Conservation (phyloP, 2,113 vertebrate species). For the Nyctibius bracteatus region DNA sequence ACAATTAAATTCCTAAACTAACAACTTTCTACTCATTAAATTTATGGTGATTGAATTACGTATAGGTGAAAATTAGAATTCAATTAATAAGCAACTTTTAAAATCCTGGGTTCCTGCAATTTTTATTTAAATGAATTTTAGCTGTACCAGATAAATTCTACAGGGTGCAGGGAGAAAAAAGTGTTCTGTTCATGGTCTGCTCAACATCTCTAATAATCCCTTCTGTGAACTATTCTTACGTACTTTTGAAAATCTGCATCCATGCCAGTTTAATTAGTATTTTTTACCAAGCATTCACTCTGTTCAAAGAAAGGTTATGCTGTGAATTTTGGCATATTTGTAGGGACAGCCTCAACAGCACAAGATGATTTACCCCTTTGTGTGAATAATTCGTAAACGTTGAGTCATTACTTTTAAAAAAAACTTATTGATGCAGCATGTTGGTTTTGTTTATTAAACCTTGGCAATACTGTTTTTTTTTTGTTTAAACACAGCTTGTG, state of each 20-base stretch:
- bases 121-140: background rate
- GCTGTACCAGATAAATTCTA: background rate
- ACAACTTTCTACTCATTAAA: background rate
- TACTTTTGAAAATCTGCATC: background rate
- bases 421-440: background rate
- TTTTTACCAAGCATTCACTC: background rate
- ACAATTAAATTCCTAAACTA: background rate
- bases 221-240: background rate
- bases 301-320: background rate
- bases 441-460: background rate
- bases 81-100: background rate
- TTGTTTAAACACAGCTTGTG: background rate
- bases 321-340: background rate
- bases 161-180: background rate
- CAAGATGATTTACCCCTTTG: background rate
- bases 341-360: background rate
- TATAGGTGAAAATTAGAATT: background rate
- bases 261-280: background rate
- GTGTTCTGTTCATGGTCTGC: background rate
- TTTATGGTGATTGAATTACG: background rate
- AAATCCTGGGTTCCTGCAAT: background rate
- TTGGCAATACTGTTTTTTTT: background rate
- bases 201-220: background rate
- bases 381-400: background rate
- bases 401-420: background rate